A percentile compares a stretch with the other conserved stretches of the same genome.
Evolutionary conservation across 2,888 invertebrate species (phyloP).

Genomic region (Cephalotes varians): DNA sequence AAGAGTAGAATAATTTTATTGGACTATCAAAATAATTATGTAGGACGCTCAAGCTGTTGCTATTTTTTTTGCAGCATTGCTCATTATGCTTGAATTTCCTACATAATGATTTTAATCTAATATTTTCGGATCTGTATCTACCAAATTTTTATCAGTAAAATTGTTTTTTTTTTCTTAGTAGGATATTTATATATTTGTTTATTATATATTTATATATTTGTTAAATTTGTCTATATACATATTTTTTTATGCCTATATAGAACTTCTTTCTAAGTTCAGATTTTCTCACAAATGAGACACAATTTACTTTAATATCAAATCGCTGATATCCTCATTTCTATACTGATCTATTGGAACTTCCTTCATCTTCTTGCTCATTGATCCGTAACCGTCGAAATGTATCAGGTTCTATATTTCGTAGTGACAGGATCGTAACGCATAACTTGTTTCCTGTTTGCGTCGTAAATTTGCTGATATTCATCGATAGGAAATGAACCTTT

Average conservation of each 20-base stretch:
- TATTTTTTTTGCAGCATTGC: no score
- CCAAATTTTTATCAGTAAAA: no score
- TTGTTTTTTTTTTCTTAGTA: no score
- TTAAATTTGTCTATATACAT: no score
- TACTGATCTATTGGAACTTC: neutral
- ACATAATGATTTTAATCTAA: no score
- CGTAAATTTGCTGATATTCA: slow-evolving; percentile 31
- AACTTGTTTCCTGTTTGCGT: slow-evolving; percentile 13
- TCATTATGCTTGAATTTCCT: no score
- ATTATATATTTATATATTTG: no score
- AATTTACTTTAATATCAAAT: neutral
- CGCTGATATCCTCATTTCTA: neutral
- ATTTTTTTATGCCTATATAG: slow-evolving; percentile 3
- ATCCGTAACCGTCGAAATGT: slow-evolving; percentile 29
- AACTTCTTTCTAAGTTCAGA: neutral
- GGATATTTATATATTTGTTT: no score
- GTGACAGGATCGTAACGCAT: neutral
- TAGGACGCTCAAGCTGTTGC: no score
- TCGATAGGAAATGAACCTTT: slow-evolving; percentile 26
- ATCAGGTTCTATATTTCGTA: slow-evolving; percentile 25
- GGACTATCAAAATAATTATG: no score
- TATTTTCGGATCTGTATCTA: no score
- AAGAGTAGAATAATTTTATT: no score
- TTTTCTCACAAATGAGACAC: slow-evolving; percentile 8
- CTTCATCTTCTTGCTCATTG: slow-evolving; percentile 19